Percentiles rank a stretch among this genome's conserved stretches.
phyloP scores from a whole-genome alignment of 2,113 vertebrate species.

The Melanostigma gelatinosum region DNA sequence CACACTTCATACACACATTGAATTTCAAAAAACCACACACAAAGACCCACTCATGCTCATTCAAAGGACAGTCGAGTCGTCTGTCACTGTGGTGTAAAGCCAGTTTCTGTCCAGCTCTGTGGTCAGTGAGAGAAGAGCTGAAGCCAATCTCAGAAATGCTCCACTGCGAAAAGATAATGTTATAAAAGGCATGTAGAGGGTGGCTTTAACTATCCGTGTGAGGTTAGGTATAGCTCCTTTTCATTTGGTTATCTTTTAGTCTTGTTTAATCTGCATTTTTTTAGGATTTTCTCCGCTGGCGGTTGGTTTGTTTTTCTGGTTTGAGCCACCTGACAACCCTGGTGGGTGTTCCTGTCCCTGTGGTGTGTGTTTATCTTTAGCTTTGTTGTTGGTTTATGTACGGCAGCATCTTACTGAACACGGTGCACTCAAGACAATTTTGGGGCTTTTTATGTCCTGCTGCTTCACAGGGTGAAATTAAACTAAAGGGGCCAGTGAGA shows the following conservation, averaged over 20 bases:
- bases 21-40: not conserved
- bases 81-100: not conserved
- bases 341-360: not conserved
- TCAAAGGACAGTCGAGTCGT: conserved; percentile 6
- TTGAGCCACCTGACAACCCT: conserved; percentile 20
- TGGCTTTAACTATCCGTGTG: not conserved
- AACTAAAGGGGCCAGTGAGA: conserved; percentile 3
- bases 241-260: not conserved
- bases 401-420: conserved; percentile 6
- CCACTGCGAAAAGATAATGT: not conserved
- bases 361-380: conserved; percentile 16
- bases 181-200: not conserved
- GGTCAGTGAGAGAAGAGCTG: not conserved
- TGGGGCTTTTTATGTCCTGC: not conserved
- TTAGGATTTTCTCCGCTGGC: not conserved
- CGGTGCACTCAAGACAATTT: not conserved
- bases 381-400: conserved; percentile 34
- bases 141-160: conserved; percentile 16
- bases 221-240: not conserved
- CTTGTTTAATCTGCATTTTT: conserved; percentile 25
- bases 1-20: not conserved
- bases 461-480: not conserved
- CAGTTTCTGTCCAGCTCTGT: conserved; percentile 18
- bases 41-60: not conserved
- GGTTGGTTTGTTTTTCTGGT: conserved; percentile 28